Evolutionary conservation across 2,888 invertebrate genomes (phyloP), one percentile per base, ranked within the genome.

Genomic region (Gandaritis pyraliata): DNA sequence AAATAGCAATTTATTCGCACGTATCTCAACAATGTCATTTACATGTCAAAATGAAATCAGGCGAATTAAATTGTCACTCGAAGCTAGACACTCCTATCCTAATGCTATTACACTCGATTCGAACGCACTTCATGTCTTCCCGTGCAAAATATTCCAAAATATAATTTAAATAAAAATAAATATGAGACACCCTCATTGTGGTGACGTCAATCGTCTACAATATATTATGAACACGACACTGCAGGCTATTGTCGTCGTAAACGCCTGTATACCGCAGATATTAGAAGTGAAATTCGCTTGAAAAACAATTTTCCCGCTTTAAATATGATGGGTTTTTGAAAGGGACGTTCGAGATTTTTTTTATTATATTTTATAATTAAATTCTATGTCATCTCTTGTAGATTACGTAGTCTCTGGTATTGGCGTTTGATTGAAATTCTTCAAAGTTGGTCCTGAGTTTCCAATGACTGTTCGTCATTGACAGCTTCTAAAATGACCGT

Each of bases 311-410:
- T 62, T 64, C 58, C 41, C 64, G 62, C 51, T 58, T 61, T 58
- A 61, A 65, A 69, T 68, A 72, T 74, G 74, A 79, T 74, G 76
- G 77, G 77, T 80, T 53, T 81, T 76, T 77, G 81, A 82, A 86
- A 87, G 88, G 90, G 90, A 86, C 88, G 87, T 75, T 83, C 82
- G 83, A 82, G 84, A 78, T 85, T 88, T 80, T n/a, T 86, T 88
- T 88, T 90, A 90, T 89, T 88, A 90, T 90, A 88, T 90, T 90
- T 71, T 89, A 89, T 90, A 92, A 92, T 92, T 92, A 91, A 92
- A 90, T 90, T 88, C 82, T 85, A 88, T 90, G 90, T 88, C 90
- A 91, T 87, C 86, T 86, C 83, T 85, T 85, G 84, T 80, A 78
- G 79, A 78, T 82, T 80, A 78, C 80, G 80, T 79, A 77, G 82